phyloP scores from a whole-genome alignment of 2,888 invertebrate species.

The Phalangium opilio region DNA sequence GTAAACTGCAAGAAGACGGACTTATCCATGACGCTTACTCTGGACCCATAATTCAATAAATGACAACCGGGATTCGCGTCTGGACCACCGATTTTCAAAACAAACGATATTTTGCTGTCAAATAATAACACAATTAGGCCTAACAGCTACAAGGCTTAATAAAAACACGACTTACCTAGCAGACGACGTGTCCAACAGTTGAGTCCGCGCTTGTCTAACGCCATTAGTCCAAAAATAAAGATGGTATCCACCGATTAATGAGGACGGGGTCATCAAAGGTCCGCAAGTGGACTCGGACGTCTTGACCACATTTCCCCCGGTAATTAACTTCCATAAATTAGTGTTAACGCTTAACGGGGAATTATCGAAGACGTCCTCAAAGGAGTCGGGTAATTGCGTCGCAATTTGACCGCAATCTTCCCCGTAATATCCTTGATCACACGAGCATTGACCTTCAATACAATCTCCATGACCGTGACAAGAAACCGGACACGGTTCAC shows the following conservation, averaged over 20 bases:
- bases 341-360: constrained; percentile 20
- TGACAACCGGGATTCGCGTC: constrained; percentile 29
- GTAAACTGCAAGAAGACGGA: constrained; percentile 30
- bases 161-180: constrained; percentile 31
- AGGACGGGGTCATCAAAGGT: constrained; percentile 22
- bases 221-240: constrained; percentile 34
- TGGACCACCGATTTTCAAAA: constrained; percentile 30
- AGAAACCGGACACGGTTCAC: constrained; percentile 29
- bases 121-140: too few relatives aligned
- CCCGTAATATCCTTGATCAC: constrained; percentile 33
- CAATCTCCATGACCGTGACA: constrained; percentile 32
- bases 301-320: constrained; percentile 30
- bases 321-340: constrained; percentile 28
- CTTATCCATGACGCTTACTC: constrained; percentile 19
- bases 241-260: constrained; percentile 32
- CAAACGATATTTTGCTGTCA: constrained; percentile 31
- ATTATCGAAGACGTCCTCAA: constrained; percentile 24
- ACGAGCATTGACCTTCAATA: constrained; percentile 30
- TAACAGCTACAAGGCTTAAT: too few relatives aligned
- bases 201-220: constrained; percentile 29
- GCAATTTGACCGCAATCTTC: constrained; percentile 2
- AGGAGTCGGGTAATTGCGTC: constrained; percentile 26
- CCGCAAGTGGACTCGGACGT: constrained; percentile 28
- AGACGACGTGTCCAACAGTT: constrained; percentile 28
- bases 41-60: constrained; percentile 21